These are phyloP conservation scores for Acrossocheilus fasciatus DNA, from an alignment of 2,797 vertebrate genomes.

Conservation along the genomic window DNA sequence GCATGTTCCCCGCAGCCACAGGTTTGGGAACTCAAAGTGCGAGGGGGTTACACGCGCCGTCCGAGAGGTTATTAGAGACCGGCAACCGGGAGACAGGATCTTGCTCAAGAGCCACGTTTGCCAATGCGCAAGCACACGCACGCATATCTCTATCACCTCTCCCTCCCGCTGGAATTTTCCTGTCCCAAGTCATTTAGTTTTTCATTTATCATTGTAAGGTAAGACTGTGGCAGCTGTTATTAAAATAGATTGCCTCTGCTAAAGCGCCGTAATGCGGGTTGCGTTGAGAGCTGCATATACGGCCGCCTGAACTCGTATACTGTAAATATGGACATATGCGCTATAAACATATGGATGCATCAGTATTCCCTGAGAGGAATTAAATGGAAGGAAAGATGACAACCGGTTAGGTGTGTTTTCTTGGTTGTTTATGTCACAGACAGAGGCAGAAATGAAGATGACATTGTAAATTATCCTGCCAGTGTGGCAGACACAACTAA, in stretches of 20 bases:
- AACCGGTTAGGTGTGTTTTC: slow-evolving; percentile 61
- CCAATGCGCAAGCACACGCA: slow-evolving; percentile 36
- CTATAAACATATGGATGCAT: slow-evolving; percentile 30
- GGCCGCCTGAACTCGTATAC: slow-evolving; percentile 39
- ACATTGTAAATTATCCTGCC: slow-evolving; percentile 68
- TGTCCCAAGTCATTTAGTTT: slow-evolving; percentile 82
- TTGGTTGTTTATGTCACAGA: slow-evolving; percentile 61
- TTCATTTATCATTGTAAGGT: slow-evolving; percentile 85
- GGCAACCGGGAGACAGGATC: slow-evolving; percentile 42
- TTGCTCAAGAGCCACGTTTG: slow-evolving; percentile 33
- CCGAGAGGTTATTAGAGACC: slow-evolving; percentile 75
- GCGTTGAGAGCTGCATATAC: slow-evolving; percentile 61
- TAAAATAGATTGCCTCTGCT: slow-evolving; percentile 85
- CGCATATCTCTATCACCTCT: slow-evolving; percentile 71
- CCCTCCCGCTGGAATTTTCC: slow-evolving; percentile 79
- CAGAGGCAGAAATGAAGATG: slow-evolving; percentile 54
- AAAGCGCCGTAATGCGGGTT: slow-evolving; percentile 79
- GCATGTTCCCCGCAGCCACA: slow-evolving; percentile 45
- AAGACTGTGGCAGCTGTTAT: slow-evolving; percentile 85
- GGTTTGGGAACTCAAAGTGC: slow-evolving; percentile 40
- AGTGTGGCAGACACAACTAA: slow-evolving; percentile 73
- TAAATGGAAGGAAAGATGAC: slow-evolving; percentile 54
- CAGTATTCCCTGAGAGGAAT: not conserved
- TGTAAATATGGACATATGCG: slow-evolving; percentile 49
- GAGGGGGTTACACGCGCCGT: slow-evolving; percentile 66